phyloP scores from a whole-genome alignment of 1,140 invertebrate species.

The Paralvinella palmiformis region DNA sequence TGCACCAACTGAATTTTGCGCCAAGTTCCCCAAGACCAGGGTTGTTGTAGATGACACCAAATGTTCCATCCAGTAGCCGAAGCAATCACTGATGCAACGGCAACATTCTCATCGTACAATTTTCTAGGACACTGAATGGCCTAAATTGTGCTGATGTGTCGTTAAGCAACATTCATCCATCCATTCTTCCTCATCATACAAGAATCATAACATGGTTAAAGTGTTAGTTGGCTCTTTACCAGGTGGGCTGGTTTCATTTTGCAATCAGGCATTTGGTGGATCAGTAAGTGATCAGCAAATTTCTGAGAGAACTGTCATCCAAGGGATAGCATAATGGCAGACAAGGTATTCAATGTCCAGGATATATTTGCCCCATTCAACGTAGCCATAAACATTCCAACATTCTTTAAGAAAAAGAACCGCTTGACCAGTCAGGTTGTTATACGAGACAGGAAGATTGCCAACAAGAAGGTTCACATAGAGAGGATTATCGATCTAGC shows the following conservation, averaged over 20 bases:
- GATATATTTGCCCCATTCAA: slow-evolving; percentile 23
- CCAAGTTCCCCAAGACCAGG: too few species aligned
- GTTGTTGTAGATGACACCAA: too few species aligned
- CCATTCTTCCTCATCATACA: too few species aligned
- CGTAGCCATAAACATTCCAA: slow-evolving; percentile 25
- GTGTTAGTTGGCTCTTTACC: slow-evolving; percentile 23
- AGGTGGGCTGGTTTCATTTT: slow-evolving; percentile 18
- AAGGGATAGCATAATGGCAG: slow-evolving; percentile 26
- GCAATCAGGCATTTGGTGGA: slow-evolving; percentile 21
- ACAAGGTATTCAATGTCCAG: slow-evolving; percentile 24
- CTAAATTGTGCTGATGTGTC: too few species aligned
- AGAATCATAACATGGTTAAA: slow-evolving; percentile 25
- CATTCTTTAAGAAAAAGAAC: slow-evolving; percentile 22
- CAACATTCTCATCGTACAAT: too few species aligned
- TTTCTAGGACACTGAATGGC: too few species aligned
- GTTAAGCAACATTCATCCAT: too few species aligned
- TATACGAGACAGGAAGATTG: slow-evolving; percentile 20
- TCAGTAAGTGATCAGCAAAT: slow-evolving; percentile 19
- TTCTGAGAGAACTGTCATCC: slow-evolving; percentile 6
- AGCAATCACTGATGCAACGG: too few species aligned
- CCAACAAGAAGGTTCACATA: slow-evolving; percentile 22
- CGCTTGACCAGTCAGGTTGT: slow-evolving; percentile 22
- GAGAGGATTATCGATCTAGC: slow-evolving; percentile 23
- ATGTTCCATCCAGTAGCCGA: too few species aligned
- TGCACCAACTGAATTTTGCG: too few species aligned